Evolutionary conservation across 1,140 invertebrate species (phyloP), one percentile per base, ranked within the genome.

Genomic region (Drosophila simulans): DNA sequence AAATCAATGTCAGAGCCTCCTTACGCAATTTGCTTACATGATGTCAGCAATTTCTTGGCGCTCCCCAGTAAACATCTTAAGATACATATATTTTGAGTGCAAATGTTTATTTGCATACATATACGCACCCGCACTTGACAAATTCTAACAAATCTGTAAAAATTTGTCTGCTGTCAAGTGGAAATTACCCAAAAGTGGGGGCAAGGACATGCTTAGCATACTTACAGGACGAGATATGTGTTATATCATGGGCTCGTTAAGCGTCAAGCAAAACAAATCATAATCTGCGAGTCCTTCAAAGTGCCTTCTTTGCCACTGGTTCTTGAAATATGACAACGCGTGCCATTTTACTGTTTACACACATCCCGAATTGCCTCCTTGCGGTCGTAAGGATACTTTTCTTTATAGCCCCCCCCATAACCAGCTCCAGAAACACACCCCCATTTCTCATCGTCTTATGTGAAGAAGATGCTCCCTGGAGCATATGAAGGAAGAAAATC

Each of bases 91-190:
- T 70, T 60, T 77, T 60, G 56, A 69, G 72, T 69, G 73, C 43
- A 69, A 77, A 69, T 77, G 52, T 60, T 77, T 77, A 77, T 77
- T 77, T 77, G 63, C 74, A 69, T 69, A 60, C 13, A 53, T n/a
- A 10, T 27, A 49, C 11, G 31, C 56, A 43, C 15, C 31, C 37
- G 37, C 22, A 64, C 35, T 46, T 27, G 43, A 34, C 42, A 83
- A 88, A 88, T 83, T 79, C 83, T 89, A 77, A 88, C 83, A 86
- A 89, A 88, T 86, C 83, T 86, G 55, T 79, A 83, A 88, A 79
- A 86, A 86, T 86, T 86, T 86, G 83, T 86, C 75, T 57, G 54
- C 79, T 84, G 81, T 84, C 81, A 58, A 56, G 54, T 40, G 31
- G 57, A 63, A 78, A 77, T 75, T 64, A 68, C 58, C 58, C 45